Conservation (phyloP, 1,140 invertebrate genomes). For the Capitella teleta region DNA sequence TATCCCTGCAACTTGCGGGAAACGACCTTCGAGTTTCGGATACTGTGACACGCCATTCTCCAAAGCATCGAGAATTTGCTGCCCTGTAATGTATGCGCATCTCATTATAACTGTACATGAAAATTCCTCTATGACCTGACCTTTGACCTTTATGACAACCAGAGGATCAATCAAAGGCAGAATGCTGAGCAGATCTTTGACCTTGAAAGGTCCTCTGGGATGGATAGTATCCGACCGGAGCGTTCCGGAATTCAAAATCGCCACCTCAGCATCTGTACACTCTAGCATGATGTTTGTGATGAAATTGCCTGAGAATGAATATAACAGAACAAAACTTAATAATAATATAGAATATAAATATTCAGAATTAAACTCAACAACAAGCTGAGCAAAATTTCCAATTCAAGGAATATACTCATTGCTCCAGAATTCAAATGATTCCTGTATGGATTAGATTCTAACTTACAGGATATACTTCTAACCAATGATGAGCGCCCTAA, state of each 20-base stretch:
- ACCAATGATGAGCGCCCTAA: too few relatives aligned
- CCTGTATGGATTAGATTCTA: too few relatives aligned
- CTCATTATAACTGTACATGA: neutral
- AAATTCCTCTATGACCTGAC: constrained; percentile 12
- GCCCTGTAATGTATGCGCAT: constrained; percentile 43
- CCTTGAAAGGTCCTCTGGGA: constrained; percentile 65
- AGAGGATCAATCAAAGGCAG: constrained; percentile 74
- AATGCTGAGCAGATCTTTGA: constrained; percentile 68
- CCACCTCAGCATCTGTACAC: constrained; percentile 68
- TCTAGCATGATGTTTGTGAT: constrained; percentile 75
- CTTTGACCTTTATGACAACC: constrained; percentile 51
- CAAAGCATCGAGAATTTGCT: constrained; percentile 57
- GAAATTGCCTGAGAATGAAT: constrained; percentile 59
- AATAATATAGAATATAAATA: neutral
- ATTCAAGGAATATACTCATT: too few relatives aligned
- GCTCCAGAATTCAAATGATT: neutral
- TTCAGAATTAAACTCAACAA: constrained; percentile 2
- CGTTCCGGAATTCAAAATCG: constrained; percentile 77
- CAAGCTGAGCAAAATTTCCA: neutral
- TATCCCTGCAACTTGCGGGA: constrained; percentile 64
- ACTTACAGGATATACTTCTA: too few relatives aligned
- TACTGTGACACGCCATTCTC: constrained; percentile 70
- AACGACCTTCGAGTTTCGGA: constrained; percentile 68
- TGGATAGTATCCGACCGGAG: constrained; percentile 63
- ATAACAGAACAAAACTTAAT: neutral